Conservation (phyloP, 1,140 invertebrate species). For the Idris sp. region DNA sequence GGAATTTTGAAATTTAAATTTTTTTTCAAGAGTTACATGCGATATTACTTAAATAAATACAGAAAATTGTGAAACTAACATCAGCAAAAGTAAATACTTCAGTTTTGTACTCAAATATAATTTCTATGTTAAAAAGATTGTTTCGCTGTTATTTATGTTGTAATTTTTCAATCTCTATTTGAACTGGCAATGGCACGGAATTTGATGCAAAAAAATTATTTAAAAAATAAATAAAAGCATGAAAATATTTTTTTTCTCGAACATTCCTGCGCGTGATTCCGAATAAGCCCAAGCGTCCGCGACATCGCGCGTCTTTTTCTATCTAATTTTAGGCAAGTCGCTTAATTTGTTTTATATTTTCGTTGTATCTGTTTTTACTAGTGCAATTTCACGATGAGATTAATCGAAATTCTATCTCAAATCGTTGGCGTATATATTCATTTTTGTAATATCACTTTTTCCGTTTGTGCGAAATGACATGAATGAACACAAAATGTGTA, state of each 20-base stretch:
- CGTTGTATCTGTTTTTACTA: slow-evolving; percentile 36
- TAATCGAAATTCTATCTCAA: slow-evolving; percentile 37
- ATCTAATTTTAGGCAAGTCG: slow-evolving; percentile 42
- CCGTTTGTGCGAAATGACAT: slow-evolving; percentile 22
- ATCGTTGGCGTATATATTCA: slow-evolving; percentile 24
- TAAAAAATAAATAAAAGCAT: slow-evolving; percentile 19
- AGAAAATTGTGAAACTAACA: no score
- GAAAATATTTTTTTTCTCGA: slow-evolving; percentile 24
- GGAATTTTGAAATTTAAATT: no score
- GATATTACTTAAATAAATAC: no score
- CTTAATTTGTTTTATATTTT: slow-evolving; percentile 42
- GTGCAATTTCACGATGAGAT: slow-evolving; percentile 57
- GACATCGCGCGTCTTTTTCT: slow-evolving; percentile 21
- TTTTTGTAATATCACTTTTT: slow-evolving; percentile 35
- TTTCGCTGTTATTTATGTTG: slow-evolving; percentile 41
- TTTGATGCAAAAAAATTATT: slow-evolving; percentile 29
- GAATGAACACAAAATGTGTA: slow-evolving; percentile 29
- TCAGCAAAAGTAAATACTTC: no score
- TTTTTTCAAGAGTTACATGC: no score
- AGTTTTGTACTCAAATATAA: no score
- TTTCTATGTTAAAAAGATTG: slow-evolving; percentile 38
- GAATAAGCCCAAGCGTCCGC: slow-evolving; percentile 1
- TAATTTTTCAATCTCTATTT: slow-evolving; percentile 44
- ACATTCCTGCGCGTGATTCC: slow-evolving; percentile 54
- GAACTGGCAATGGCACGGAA: slow-evolving; percentile 52